Percentiles rank a stretch among this genome's conserved stretches.
Evolutionary conservation across 2,888 invertebrate species (phyloP).

Genomic region (Cheilosia variabilis): DNA sequence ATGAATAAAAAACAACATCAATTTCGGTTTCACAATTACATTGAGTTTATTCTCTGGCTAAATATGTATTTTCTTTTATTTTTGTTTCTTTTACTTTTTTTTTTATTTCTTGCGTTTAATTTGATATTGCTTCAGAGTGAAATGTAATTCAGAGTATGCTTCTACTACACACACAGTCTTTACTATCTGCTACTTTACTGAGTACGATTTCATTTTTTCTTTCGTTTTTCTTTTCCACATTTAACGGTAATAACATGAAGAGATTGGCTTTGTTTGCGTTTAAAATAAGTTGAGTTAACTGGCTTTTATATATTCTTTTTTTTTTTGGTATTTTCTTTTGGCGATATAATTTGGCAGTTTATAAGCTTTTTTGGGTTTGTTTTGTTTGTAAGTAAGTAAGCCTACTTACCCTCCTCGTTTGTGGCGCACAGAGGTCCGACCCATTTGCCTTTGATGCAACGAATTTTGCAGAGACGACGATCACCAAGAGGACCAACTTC

Average conservation of each 20-base stretch:
- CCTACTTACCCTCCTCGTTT: slow-evolving; percentile 87
- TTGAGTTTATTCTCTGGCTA: slow-evolving; percentile 74
- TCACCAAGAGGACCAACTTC: slow-evolving; percentile 90
- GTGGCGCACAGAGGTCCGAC: slow-evolving; percentile 92
- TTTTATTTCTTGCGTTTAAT: neutral
- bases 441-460: slow-evolving; percentile 93
- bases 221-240: slow-evolving; percentile 23
- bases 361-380: slow-evolving; percentile 50
- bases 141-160: slow-evolving; percentile 55
- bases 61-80: slow-evolving; percentile 13
- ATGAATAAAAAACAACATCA: slow-evolving; percentile 74
- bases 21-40: slow-evolving; percentile 73
- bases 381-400: slow-evolving; percentile 12
- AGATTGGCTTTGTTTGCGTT: slow-evolving; percentile 50
- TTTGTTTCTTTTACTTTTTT: neutral
- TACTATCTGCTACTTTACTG: slow-evolving; percentile 62
- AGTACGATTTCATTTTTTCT: slow-evolving; percentile 38
- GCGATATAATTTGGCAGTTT: slow-evolving; percentile 64
- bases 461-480: slow-evolving; percentile 91
- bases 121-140: slow-evolving; percentile 52
- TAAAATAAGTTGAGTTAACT: slow-evolving; percentile 46
- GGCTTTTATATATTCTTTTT: slow-evolving; percentile 54
- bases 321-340: slow-evolving; percentile 41
- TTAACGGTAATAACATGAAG: slow-evolving; percentile 74
- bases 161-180: slow-evolving; percentile 65